Evolutionary conservation across 1,140 invertebrate genomes (phyloP), one percentile per base, ranked within the genome.

Genomic region (Sesamia nonagrioides): DNA sequence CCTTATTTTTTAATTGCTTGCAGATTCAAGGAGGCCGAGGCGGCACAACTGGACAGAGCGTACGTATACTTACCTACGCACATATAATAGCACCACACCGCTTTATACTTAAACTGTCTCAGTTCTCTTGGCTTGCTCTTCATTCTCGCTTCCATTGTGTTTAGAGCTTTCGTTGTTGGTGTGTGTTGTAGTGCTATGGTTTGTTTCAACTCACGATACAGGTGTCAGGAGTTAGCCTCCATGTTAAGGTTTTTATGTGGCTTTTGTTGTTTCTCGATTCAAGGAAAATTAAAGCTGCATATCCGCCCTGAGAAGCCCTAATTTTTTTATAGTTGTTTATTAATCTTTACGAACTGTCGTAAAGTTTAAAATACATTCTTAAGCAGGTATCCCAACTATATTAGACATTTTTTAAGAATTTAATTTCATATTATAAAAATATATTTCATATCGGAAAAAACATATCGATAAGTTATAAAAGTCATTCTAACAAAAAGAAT

Each of bases 21-120:
- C 97, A 98, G 97, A 97, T 97, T 97, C 97, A 97, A 97, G 97
- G 97, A 98, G 95, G 96, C 97, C 93, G 97, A 98, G 96, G 96
- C 97, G 88, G 96, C 96, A 94, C 97, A 97, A 94, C 95, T 97
- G 96, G 97, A 98, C 95, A 96, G 97, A 97, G 97, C 97, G 97
- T 97, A 98, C 96, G 97, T 98, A 98, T 95, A 83, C 68, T 84
- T 84, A 87, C 75, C 69, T 85, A 83, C 83, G 87, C 87, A 89
- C 88, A 80, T 82, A 68, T 84, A 80, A 74, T 84, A 81, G 84
- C 89, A 87, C 85, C 75, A 54, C 61, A 82, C 74, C 72, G 83
- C 84, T 89, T 86, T 82, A 79, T 80, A n/a, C n/a, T n/a, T n/a
- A 77, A 60, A 54, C 58, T 79, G 61, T 80, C 76, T 75, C 79